phyloP scores from a whole-genome alignment of 2,113 vertebrate species.

The Guaruba guarouba region DNA sequence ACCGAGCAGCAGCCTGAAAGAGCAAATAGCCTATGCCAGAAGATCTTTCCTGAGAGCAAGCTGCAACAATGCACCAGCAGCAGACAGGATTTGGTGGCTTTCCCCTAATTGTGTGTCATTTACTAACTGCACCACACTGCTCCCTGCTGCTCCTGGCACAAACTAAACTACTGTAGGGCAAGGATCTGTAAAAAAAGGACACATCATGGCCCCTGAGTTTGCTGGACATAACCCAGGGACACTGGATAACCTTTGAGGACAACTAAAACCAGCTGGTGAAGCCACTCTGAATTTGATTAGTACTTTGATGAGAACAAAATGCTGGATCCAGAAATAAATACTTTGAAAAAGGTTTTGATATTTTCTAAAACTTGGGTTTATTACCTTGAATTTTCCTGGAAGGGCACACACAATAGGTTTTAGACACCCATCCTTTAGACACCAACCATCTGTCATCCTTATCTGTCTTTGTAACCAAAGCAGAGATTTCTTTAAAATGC shows the following conservation, averaged over 20 bases:
- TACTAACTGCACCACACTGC: fast-evolving
- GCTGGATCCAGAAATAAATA: not conserved
- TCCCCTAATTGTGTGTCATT: not conserved
- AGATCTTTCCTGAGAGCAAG: not conserved
- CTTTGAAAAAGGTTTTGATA: not conserved
- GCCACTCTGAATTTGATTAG: not conserved
- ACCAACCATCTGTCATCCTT: not conserved
- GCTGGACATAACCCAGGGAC: not conserved
- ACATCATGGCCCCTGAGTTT: not conserved
- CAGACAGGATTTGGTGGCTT: not conserved
- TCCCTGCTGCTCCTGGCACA: not conserved
- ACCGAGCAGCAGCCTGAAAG: not conserved
- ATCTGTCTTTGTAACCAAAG: not conserved
- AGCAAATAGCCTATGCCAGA: not conserved
- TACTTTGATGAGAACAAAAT: not conserved
- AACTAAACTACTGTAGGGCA: not conserved
- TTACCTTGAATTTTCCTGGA: not conserved
- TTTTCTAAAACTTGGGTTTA: not conserved
- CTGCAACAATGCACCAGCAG: fast-evolving
- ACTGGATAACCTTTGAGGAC: not conserved
- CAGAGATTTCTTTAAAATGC: not conserved
- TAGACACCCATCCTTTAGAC: not conserved
- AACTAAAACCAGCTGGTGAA: not conserved
- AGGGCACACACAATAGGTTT: not conserved
- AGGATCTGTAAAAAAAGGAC: not conserved